Evolutionary conservation across 2,888 invertebrate species (phyloP).

Genomic region (Rhingia rostrata): DNA sequence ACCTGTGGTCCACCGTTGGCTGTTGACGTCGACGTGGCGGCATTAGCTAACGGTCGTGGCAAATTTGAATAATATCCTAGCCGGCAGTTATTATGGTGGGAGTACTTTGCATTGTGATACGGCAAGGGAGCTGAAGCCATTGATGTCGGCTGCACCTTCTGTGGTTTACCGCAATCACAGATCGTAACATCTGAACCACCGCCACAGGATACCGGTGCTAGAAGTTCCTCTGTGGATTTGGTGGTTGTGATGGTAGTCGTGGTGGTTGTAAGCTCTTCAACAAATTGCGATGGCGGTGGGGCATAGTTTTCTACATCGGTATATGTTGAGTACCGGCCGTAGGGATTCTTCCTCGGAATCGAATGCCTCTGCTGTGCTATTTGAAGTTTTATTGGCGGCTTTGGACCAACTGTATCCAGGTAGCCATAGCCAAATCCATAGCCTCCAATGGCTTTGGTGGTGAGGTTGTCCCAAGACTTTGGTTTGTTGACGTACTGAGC

Average conservation of each 20-base stretch:
- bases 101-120: constrained; percentile 78
- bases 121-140: constrained; percentile 40
- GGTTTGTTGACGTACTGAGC: constrained; percentile 87
- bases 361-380: constrained; percentile 83
- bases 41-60: constrained; percentile 80
- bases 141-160: constrained; percentile 79
- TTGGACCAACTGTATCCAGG: constrained; percentile 86
- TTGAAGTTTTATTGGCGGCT: constrained; percentile 83
- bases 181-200: constrained; percentile 59
- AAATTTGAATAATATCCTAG: constrained; percentile 82
- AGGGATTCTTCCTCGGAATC: constrained; percentile 82
- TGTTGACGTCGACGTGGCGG: constrained; percentile 77
- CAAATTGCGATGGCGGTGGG: constrained; percentile 83
- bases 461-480: constrained; percentile 95
- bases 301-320: constrained; percentile 83
- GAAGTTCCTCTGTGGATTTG: constrained; percentile 92
- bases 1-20: constrained; percentile 77
- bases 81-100: constrained; percentile 81
- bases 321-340: constrained; percentile 82
- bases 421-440: constrained; percentile 95
- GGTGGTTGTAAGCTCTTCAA: constrained; percentile 84
- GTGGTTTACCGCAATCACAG: constrained; percentile 80
- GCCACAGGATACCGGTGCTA: constrained; percentile 83
- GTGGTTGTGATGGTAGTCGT: constrained; percentile 85
- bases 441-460: constrained; percentile 92